phyloP scores from a whole-genome alignment of 2,888 invertebrate species.

The Chorisops tibialis region DNA sequence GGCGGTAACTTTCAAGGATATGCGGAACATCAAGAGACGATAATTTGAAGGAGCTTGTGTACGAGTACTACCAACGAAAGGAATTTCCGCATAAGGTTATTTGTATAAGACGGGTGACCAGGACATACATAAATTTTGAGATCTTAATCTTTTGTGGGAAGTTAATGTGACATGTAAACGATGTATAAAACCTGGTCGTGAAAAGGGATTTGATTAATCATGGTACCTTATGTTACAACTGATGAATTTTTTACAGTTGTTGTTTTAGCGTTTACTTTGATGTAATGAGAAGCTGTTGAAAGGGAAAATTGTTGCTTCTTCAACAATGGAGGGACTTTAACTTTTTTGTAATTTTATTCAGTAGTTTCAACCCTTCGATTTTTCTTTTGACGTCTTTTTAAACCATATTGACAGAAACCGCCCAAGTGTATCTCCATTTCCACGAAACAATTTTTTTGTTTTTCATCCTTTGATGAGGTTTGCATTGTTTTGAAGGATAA shows the following conservation, averaged over 20 bases:
- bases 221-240: slow-evolving; percentile 13
- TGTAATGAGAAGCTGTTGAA: not conserved
- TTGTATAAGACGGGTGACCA: not conserved
- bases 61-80: not conserved
- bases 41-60: not conserved
- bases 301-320: not conserved
- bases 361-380: too few species aligned
- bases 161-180: slow-evolving; percentile 33
- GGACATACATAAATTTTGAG: slow-evolving; percentile 3
- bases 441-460: too few species aligned
- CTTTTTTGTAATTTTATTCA: too few species aligned
- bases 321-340: too few species aligned
- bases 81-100: not conserved
- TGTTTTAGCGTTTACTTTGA: slow-evolving; percentile 3
- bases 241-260: not conserved
- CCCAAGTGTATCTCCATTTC: too few species aligned
- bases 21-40: too few species aligned
- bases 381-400: too few species aligned
- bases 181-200: slow-evolving; percentile 7
- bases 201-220: slow-evolving; percentile 31
- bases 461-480: too few species aligned
- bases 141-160: slow-evolving; percentile 31
- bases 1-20: too few species aligned
- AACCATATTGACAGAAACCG: too few species aligned
- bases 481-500: too few species aligned